Percentiles rank a stretch among this genome's conserved stretches.
Conservation (phyloP, 2,113 vertebrate genomes). For the Crotalus helleri region DNA sequence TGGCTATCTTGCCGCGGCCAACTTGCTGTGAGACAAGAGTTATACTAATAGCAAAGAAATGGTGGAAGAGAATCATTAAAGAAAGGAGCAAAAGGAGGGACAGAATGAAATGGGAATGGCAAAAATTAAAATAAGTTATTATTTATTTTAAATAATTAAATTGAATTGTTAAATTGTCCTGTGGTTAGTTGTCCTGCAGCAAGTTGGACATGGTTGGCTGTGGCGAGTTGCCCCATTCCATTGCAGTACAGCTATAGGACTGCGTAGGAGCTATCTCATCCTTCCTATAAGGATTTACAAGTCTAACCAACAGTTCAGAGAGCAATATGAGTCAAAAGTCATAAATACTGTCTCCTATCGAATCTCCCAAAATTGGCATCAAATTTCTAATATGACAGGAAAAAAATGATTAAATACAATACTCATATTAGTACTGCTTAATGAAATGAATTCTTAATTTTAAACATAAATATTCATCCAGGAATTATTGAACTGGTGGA, state of each 20-base stretch:
- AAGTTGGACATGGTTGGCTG: neutral
- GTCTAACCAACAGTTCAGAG: neutral
- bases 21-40: neutral
- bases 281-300: neutral
- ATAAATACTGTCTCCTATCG: neutral
- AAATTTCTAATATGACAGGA: neutral
- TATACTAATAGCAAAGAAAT: neutral
- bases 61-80: neutral
- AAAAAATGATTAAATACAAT: neutral
- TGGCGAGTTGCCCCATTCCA: neutral
- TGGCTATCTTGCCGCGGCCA: neutral
- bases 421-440: neutral
- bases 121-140: neutral
- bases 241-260: neutral
- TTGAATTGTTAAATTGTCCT: neutral
- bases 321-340: neutral
- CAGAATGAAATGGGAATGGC: neutral
- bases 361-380: neutral
- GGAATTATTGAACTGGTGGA: neutral
- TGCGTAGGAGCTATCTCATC: neutral
- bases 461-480: neutral
- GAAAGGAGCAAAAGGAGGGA: neutral
- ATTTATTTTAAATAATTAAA: neutral
- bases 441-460: neutral
- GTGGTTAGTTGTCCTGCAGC: neutral